Base-by-base conservation (phyloP, 2,113 vertebrate species). In the Ictalurus furcatus region DNA sequence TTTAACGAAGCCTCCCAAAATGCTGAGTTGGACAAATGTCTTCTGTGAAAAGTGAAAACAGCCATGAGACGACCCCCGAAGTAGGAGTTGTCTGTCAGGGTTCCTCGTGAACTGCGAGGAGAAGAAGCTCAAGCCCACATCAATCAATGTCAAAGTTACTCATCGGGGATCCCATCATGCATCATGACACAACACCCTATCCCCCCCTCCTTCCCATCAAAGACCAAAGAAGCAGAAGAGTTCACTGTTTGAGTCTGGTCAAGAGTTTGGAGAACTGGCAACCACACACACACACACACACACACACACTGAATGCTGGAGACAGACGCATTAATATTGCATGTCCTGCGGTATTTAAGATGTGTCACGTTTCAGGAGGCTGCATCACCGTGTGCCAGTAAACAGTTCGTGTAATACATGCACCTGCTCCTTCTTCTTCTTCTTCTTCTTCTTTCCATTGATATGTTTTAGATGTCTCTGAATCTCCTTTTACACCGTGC, bases 21-120 rank as follows among this genome's bases (percentile, higher is more conserved):
- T 92, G 93, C 85, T 91, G 88, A 90, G 92, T 87, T 88, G 84
- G 90, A 93, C 89, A 91, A 90, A 91, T 93, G 92, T 94, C 93
- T 93, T 92, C 88, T 94, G 93, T 94, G 94, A 95, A 94, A 95
- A 95, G 95, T 94, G 91, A 92, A 48, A 92, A 93, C 74, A 81
- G 79, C 86, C 86, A 91, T 89, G 81, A 87, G 93, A 86, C 86
- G 85, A 90, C 25, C 90, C 87, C 86, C 61, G 84, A 93, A 85
- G 90, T 92, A 94, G 93, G 92, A 91, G 92, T 87, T 93, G 88
- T 89, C 88, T 90, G 94, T 92, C 92, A 91, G 69, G 65, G 89
- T 93, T 89, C 88, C 94, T 95, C 91, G 90, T 92, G 86, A 90
- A 1, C 0, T 90, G 40, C 4, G 37, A 40, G 37, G 89, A 85